Evolutionary conservation across 2,797 vertebrate species (phyloP).

Genomic region (Spea hammondii): DNA sequence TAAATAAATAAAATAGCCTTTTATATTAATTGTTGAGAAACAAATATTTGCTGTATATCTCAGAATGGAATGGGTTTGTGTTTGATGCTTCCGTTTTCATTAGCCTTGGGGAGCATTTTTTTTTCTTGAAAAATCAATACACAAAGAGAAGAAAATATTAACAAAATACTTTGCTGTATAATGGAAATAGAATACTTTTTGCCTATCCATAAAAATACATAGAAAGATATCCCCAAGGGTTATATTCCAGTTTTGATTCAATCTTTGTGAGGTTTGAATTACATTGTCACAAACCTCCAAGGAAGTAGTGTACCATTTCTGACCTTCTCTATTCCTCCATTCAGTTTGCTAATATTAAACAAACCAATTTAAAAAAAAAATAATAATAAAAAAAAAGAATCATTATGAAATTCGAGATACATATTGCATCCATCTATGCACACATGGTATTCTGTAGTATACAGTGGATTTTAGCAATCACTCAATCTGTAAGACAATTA

Average conservation of each 20-base stretch:
- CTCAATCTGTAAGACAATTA: no score
- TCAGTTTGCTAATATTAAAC: conserved; percentile 65
- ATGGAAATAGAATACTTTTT: conserved; percentile 62
- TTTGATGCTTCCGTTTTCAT: conserved; percentile 42
- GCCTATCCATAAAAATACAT: conserved; percentile 72
- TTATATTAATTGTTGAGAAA: conserved; percentile 17
- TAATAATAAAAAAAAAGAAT: no score
- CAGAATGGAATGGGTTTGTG: conserved; percentile 12
- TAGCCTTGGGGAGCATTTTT: conserved; percentile 55
- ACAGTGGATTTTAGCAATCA: no score
- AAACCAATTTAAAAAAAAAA: no score
- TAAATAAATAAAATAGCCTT: conserved; percentile 12
- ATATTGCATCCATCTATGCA: no score
- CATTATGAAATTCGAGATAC: no score
- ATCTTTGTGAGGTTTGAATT: conserved; percentile 79
- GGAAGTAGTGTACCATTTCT: conserved; percentile 73
- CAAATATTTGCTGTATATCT: fast-evolving
- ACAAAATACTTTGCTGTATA: conserved; percentile 61
- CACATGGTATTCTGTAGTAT: no score
- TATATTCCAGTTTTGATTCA: conserved; percentile 79
- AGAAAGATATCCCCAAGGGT: conserved; percentile 71
- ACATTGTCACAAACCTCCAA: conserved; percentile 76
- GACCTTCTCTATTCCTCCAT: conserved; percentile 75
- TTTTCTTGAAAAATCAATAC: conserved; percentile 53
- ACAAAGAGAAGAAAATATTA: conserved; percentile 58